Base-by-base conservation (phyloP, 1,140 invertebrate genomes). In the Caenorhabditis brenneri region DNA sequence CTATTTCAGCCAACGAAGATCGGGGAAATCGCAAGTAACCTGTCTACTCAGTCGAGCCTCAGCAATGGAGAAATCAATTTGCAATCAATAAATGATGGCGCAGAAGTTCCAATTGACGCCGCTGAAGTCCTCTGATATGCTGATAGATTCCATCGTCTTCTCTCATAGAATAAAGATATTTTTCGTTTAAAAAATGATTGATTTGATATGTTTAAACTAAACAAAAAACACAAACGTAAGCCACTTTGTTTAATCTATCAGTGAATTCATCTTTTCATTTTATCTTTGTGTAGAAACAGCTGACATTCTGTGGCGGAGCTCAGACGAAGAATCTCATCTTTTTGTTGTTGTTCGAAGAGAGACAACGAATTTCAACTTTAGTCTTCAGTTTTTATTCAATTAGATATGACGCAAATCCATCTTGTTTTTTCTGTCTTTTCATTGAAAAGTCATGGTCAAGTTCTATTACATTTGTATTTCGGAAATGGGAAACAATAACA, bases 221-320 rank as follows among this genome's bases (percentile, higher is more conserved):
- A 3, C 19, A 16, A 65, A 36, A 65, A 36, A 33, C 58, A 36
- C 58, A 65, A 12, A 60, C 58, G 22, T 46, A 65, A 24, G 22
- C 22, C 31, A 65, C 65, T 74, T 74, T 42, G 33, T 42, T 74
- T 74, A 74, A 74, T 74, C 65, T 74, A 74, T 74, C 65, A 74
- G 36, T 42, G 65, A 74, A 74, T 74, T 74, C 65, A 42, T 74
- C 65, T 74, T 16, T 74, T 33, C 65, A 74, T 74, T 74, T 74
- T 74, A 74, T 74, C 65, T 74, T 27, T 42, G 10, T 10, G 29
- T 46, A 6, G 65, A 74, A 74, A 74, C 65, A 74, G 65, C 65
- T 74, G 65, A 74, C 65, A 74, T 74, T 74, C 36, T 74, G 65
- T 74, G 65, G 65, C 65, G 65, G 65, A 74, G 65, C 65, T 42